Conservation (phyloP, 23 tunicate genomes). For the Halocynthia roretzi region DNA sequence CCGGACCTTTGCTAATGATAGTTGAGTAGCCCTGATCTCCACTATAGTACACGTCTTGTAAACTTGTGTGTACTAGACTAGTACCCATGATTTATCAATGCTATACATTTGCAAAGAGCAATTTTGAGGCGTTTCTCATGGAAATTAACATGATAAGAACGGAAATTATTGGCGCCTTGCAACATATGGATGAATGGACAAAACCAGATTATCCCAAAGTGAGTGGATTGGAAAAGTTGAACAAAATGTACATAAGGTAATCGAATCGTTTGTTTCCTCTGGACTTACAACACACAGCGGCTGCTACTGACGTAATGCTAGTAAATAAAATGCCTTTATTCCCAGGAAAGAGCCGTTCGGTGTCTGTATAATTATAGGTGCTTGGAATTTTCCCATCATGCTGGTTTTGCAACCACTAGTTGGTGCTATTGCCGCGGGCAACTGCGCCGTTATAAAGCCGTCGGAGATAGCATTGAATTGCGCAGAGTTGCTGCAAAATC, state of each 20-base stretch:
- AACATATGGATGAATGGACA: slow-evolving; percentile 48
- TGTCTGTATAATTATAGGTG: slow-evolving; percentile 56
- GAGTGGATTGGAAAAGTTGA: neutral
- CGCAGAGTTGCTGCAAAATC: slow-evolving; percentile 27
- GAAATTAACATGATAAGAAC: slow-evolving; percentile 12
- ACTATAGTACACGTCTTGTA: too few relatives aligned
- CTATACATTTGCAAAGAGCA: too few relatives aligned
- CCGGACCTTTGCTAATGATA: too few relatives aligned
- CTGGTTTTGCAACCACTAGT: slow-evolving; percentile 46
- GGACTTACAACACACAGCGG: too few relatives aligned
- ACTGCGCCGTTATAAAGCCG: slow-evolving; percentile 75
- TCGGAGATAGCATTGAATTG: slow-evolving; percentile 35
- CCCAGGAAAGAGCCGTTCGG: slow-evolving; percentile 69
- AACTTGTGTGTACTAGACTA: too few relatives aligned
- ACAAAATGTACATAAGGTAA: neutral
- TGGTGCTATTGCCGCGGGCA: slow-evolving; percentile 72
- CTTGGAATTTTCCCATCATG: slow-evolving; percentile 76
- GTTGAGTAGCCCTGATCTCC: too few relatives aligned
- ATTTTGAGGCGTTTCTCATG: neutral
- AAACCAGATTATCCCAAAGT: slow-evolving; percentile 17
- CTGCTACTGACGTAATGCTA: neutral
- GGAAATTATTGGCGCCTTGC: slow-evolving; percentile 34
- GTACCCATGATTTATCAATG: too few relatives aligned
- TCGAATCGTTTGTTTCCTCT: too few relatives aligned
- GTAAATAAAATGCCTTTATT: neutral